Evolutionary conservation across 2,888 invertebrate species (phyloP).

Genomic region (Petrophora chlorosata): DNA sequence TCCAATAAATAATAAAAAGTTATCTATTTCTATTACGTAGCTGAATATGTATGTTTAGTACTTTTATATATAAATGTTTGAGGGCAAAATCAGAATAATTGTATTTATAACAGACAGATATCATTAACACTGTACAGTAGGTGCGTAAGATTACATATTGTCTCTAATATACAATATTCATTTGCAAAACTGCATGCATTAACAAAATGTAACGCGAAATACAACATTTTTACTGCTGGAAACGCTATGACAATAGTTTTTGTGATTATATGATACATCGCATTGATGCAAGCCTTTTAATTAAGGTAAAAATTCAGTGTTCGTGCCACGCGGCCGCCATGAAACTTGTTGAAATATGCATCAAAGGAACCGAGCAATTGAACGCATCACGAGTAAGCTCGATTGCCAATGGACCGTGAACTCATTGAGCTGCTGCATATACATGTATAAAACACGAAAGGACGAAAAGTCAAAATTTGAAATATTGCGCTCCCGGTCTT

Average conservation of each 20-base stretch:
- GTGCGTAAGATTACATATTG: no score
- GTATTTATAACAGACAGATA: no score
- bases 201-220: no score
- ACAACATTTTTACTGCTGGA: no score
- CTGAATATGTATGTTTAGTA: no score
- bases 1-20: no score
- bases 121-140: no score
- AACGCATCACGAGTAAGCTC: constrained; percentile 52
- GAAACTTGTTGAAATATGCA: constrained; percentile 63
- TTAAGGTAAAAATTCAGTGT: constrained; percentile 51
- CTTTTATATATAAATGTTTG: no score
- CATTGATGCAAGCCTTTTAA: constrained; percentile 49
- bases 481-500: constrained; percentile 17
- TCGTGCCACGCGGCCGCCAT: constrained; percentile 38
- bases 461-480: constrained; percentile 27
- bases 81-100: no score
- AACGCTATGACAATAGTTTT: constrained; percentile 27
- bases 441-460: constrained; percentile 35
- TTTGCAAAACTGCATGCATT: no score
- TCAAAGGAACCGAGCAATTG: constrained; percentile 59
- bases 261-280: constrained; percentile 36
- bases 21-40: no score
- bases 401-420: constrained; percentile 47
- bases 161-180: no score
- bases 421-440: constrained; percentile 4